A percentile compares a stretch with the other conserved stretches of the same genome.
These are phyloP conservation scores for Drosophila infuscata DNA, from an alignment of 2,888 invertebrate species.

Conservation along the genomic window DNA sequence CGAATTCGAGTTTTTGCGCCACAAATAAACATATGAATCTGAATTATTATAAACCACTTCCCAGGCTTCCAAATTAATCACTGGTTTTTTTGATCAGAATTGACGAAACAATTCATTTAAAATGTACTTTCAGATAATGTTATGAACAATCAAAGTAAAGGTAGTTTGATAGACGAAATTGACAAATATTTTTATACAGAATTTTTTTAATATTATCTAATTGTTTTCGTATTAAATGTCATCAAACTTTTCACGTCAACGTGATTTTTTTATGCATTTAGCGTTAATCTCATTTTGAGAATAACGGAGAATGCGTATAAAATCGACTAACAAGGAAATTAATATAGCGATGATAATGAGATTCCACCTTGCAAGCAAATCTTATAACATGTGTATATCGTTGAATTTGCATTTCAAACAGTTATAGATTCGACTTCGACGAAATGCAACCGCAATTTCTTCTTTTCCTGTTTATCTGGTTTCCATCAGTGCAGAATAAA, in stretches of 20 bases:
- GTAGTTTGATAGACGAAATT: not conserved
- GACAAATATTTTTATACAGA: not conserved
- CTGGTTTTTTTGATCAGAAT: not conserved
- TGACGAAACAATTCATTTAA: not conserved
- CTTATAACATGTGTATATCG: not conserved
- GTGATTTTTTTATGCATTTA: not conserved
- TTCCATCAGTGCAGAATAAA: slow-evolving; percentile 1
- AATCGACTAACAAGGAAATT: not conserved
- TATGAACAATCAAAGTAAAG: not conserved
- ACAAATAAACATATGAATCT: slow-evolving; percentile 19
- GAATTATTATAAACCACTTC: slow-evolving; percentile 24
- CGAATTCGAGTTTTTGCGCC: slow-evolving; percentile 23
- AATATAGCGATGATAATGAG: slow-evolving; percentile 3
- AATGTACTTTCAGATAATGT: not conserved
- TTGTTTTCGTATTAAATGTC: not conserved
- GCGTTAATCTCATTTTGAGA: not conserved
- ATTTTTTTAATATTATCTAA: not conserved
- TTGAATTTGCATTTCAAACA: not conserved
- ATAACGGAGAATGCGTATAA: not conserved
- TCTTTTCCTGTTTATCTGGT: not conserved
- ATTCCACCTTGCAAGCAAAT: not conserved
- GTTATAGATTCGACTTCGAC: not conserved
- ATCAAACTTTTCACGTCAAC: not conserved
- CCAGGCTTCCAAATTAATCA: not conserved
- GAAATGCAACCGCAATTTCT: slow-evolving; percentile 16